Evolutionary conservation across 2,797 vertebrate genomes (phyloP), one percentile per base, ranked within the genome.

Genomic region (Brotula barbata): DNA sequence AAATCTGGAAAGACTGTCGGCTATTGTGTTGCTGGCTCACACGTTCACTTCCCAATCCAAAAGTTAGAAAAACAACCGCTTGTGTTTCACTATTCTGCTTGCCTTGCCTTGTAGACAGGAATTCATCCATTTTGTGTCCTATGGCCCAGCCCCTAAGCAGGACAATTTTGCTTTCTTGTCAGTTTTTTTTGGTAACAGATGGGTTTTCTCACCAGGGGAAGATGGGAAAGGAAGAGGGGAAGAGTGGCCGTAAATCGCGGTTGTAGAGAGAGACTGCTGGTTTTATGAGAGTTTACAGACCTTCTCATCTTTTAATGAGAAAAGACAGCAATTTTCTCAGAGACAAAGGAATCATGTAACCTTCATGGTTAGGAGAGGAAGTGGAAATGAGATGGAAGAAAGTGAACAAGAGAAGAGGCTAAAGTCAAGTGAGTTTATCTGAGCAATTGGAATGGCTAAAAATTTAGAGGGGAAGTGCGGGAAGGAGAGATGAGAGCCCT

Each of bases 251-350:
- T 89, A 86, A 89, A 88, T 85, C 84, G 80, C 65, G n/a, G 44
- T 57, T 69, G 69, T 58, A 59, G 75, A 58, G 70, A 70, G 80
- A 82, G 85, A 78, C 9, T 50, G 46, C 58, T 75, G 46, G 56
- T 78, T 89, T 87, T 85, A 88, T 84, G 83, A 80, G 82, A 61
- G 68, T 86, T 88, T 89, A 82, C 76, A 84, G 66, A 83, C 75
- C 78, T 43, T 71, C 70, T 65, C 81, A 49, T 77, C 68, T 76
- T 85, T 85, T 84, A 84, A 86, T 81, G 71, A 86, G 77, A 78
- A 81, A 84, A 79, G 71, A 77, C 73, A 75, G 64, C 81, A 73
- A 31, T 71, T 77, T 48, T 75, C 55, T 58, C 50, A 10, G 8
- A 58, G 56, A 85, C 77, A 82, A 82, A 78, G 46, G 37, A 41